Base-by-base conservation (phyloP, 2,113 vertebrate species). In the Misgurnus anguillicaudatus region DNA sequence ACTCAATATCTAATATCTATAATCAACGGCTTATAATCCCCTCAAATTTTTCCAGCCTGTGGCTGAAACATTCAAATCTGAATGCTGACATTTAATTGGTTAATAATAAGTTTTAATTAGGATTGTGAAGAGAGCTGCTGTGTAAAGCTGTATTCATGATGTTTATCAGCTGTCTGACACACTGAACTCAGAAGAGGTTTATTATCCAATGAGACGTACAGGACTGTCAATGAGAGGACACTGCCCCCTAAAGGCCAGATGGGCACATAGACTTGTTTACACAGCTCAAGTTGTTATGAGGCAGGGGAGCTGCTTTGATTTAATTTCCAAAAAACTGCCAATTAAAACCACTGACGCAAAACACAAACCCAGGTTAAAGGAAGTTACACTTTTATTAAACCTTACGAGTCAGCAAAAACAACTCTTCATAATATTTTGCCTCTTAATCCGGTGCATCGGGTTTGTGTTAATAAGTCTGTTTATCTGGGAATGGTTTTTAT, bases 201-300 rank as follows among this genome's bases (percentile, higher is more conserved):
- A 31, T 57, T 57, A 57, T 19, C 16, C 53, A 57, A 57, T 57
- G 17, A 57, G 17, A 57, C 1, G 17, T 6, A 8, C 17, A 57
- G 17, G 6, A 19, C 14, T 57, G 71, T 64, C 16, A 5, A n/a
- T 76, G 74, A 74, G 60, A 74, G 51, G 53, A 84, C 64, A 78
- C 66, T 69, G 64, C 83, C 79, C 79, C 75, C 79, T 78, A 78
- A 75, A 81, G 83, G 51, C 70, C 57, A 78, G 55, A 57, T 6
- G 3, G 19, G 17, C 53, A 57, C 53, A 57, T 57, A n/a, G 14
- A 7, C 53, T n/a, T 6, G 0, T 19, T 14, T 19, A 14, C 6
- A 6, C 4, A 0, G 51, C 51, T 55, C 16, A 5, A 17, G 5
- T 6, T 14, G 7, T 3, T 57, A 17, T 57, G 6, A 57, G 14